phyloP scores from a whole-genome alignment of 2,797 vertebrate genomes.

The Myiotriccus ornatus region DNA sequence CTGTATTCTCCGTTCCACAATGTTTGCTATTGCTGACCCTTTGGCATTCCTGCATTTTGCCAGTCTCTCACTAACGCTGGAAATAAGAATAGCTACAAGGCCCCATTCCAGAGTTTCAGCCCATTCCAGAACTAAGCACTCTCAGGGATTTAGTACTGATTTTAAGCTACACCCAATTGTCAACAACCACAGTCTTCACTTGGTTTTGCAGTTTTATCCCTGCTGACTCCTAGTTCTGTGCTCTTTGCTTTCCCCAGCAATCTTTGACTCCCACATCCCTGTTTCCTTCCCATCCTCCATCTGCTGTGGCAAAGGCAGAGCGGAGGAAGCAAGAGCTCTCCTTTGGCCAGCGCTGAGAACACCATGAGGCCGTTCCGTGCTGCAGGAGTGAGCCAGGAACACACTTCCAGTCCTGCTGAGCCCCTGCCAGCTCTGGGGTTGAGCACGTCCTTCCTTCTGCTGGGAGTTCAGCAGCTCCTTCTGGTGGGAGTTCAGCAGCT shows the following conservation, averaged over 20 bases:
- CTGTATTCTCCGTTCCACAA: neutral
- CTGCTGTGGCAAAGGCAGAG: neutral
- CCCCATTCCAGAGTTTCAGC: neutral
- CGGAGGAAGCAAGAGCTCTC: neutral
- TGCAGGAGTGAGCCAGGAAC: neutral
- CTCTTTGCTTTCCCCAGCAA: neutral
- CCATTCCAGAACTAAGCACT: fast-evolving
- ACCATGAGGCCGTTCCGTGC: fast-evolving
- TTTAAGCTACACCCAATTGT: neutral
- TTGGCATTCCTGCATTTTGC: neutral
- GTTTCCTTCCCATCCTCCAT: neutral
- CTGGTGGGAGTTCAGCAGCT: neutral
- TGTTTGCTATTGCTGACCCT: neutral
- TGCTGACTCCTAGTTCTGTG: neutral
- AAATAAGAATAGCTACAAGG: neutral
- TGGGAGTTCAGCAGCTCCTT: neutral
- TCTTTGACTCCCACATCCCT: neutral
- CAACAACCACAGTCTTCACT: neutral
- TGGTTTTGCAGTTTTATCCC: neutral
- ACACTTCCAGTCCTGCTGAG: neutral
- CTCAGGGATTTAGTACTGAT: fast-evolving
- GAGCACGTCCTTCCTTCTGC: neutral
- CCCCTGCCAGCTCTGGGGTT: neutral
- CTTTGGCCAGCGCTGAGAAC: neutral
- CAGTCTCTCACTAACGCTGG: neutral